Conservation (phyloP, 2,888 invertebrate species). For the Drosophila testacea region DNA sequence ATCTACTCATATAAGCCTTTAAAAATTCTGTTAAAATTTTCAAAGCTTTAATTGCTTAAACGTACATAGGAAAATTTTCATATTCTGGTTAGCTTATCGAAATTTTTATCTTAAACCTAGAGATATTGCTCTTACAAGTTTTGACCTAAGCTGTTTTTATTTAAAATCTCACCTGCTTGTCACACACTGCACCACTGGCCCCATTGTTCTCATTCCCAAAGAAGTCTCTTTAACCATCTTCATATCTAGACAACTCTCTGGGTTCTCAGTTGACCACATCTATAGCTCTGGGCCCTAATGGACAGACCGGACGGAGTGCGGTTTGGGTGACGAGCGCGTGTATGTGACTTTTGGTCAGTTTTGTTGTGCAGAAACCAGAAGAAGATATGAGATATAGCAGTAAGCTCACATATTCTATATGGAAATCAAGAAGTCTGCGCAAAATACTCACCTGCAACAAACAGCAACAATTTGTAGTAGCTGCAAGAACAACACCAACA, state of each 20-base stretch:
- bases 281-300: not conserved
- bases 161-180: not conserved
- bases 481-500: slow-evolving; percentile 29
- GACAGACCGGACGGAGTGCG: slow-evolving; percentile 49
- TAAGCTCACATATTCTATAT: slow-evolving; percentile 69
- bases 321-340: slow-evolving; percentile 42
- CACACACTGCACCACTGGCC: not conserved
- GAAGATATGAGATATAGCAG: slow-evolving; percentile 68
- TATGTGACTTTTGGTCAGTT: slow-evolving; percentile 80
- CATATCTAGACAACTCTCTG: not conserved
- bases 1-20: too few species aligned
- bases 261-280: not conserved
- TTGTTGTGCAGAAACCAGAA: slow-evolving; percentile 69
- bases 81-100: too few species aligned
- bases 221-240: slow-evolving; percentile 3
- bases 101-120: too few species aligned
- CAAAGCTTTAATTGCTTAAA: too few species aligned
- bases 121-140: too few species aligned
- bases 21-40: too few species aligned
- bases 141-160: too few species aligned
- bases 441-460: slow-evolving; percentile 77
- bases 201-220: not conserved
- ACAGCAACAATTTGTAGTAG: slow-evolving; percentile 43
- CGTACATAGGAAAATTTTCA: too few species aligned
- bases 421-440: slow-evolving; percentile 65